phyloP scores from a whole-genome alignment of 2,113 vertebrate species.

The Ramphastos sulfuratus region DNA sequence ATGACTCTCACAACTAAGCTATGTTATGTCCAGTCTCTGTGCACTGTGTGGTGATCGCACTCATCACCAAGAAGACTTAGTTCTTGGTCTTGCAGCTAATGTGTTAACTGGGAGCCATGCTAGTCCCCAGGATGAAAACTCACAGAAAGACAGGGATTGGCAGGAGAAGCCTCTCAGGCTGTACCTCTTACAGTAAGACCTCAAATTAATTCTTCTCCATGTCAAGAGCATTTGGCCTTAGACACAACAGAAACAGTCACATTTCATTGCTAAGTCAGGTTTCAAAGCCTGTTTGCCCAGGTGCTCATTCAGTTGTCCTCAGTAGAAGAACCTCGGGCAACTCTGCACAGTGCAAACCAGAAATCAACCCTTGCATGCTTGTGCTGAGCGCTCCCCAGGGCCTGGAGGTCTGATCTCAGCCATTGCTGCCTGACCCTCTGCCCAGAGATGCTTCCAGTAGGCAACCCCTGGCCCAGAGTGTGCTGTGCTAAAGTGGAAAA shows the following conservation, averaged over 20 bases:
- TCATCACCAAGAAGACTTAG: background rate
- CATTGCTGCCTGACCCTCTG: background rate
- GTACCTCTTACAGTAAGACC: background rate
- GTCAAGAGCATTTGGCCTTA: constrained; percentile 58
- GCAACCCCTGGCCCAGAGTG: background rate
- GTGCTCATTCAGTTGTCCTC: background rate
- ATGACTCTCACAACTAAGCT: fast-evolving
- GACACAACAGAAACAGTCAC: constrained; percentile 11
- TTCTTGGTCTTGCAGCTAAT: background rate
- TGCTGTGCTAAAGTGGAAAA: background rate
- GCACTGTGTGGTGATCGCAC: fast-evolving
- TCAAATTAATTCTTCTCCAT: constrained; percentile 37
- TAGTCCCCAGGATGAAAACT: background rate
- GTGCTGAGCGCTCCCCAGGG: fast-evolving
- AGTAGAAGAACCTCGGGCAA: background rate
- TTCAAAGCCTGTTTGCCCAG: constrained; percentile 46
- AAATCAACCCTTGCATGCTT: background rate
- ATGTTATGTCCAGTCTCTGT: background rate
- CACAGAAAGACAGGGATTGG: background rate
- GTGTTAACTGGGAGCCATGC: background rate
- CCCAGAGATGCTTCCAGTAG: background rate
- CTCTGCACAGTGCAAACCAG: background rate
- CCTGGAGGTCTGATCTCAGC: background rate
- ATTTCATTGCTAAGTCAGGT: constrained; percentile 26
- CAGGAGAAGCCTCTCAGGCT: constrained; percentile 34